Conservation (phyloP, 2,113 vertebrate genomes). For the Clarias batrachus region DNA sequence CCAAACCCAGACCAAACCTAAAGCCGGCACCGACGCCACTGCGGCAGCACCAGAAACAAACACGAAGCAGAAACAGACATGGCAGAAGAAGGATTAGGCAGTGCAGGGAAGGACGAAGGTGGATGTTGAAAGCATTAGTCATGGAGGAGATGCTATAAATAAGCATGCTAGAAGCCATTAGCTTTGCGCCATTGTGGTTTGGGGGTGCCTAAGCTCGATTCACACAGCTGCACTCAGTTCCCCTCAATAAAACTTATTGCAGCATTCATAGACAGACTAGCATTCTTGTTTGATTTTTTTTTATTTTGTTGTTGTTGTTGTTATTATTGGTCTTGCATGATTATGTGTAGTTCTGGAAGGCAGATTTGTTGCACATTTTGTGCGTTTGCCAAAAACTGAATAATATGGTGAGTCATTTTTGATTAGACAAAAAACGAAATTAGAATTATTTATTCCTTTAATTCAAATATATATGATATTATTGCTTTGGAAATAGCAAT, state of each 20-base stretch:
- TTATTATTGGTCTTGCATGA: not conserved
- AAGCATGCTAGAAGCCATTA: conserved; percentile 46
- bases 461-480: not conserved
- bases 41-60: conserved; percentile 36
- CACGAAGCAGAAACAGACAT: conserved; percentile 45
- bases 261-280: not conserved
- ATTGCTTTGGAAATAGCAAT: not conserved
- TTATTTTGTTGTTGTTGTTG: too few species aligned
- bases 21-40: conserved; percentile 32
- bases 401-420: not conserved
- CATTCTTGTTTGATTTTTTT: not conserved
- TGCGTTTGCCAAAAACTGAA: not conserved
- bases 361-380: not conserved
- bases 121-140: conserved; percentile 55
- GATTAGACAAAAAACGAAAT: not conserved
- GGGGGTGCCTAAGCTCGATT: conserved; percentile 29
- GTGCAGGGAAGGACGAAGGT: conserved; percentile 53
- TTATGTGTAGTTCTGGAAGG: not conserved
- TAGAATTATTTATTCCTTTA: not conserved
- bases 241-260: conserved; percentile 8
- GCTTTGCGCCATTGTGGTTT: conserved; percentile 27
- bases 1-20: conserved; percentile 43
- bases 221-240: conserved; percentile 13
- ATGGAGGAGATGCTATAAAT: conserved; percentile 49
- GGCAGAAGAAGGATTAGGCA: conserved; percentile 62